A percentile compares a stretch with the other conserved stretches of the same genome.
Conservation (phyloP, 2,888 invertebrate species). For the Thelaira solivaga region DNA sequence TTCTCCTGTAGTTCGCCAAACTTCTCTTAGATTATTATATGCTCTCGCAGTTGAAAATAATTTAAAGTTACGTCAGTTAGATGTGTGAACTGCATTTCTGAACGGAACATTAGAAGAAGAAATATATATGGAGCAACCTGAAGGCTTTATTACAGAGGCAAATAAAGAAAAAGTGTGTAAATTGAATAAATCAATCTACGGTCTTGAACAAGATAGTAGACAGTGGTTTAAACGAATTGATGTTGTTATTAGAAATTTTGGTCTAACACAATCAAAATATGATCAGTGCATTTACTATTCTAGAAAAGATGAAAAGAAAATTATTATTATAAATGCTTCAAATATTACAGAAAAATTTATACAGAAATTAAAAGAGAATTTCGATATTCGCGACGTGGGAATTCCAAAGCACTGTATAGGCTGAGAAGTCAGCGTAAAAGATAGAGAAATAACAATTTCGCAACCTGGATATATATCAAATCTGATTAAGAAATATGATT, state of each 20-base stretch:
- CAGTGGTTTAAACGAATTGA: too few species aligned
- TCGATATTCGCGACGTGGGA: neutral
- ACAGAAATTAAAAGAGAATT: neutral
- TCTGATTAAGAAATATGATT: neutral
- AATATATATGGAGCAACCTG: too few species aligned
- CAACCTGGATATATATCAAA: neutral
- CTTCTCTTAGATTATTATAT: neutral
- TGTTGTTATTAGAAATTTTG: neutral
- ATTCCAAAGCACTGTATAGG: neutral
- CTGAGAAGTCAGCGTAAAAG: neutral
- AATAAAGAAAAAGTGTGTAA: too few species aligned
- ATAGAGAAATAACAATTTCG: neutral
- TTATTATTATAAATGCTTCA: neutral
- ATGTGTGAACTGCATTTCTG: too few species aligned
- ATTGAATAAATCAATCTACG: too few species aligned
- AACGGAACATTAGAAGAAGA: too few species aligned
- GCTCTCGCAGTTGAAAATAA: neutral
- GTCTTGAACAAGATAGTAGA: too few species aligned
- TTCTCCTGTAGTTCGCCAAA: slow-evolving; percentile 17
- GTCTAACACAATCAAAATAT: neutral
- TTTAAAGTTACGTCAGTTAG: too few species aligned
- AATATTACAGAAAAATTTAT: neutral
- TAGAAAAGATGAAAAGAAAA: neutral
- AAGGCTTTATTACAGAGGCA: too few species aligned
- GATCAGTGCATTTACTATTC: neutral